Evolutionary conservation across 2,797 vertebrate species (phyloP).

Genomic region (Danio aesculapii): DNA sequence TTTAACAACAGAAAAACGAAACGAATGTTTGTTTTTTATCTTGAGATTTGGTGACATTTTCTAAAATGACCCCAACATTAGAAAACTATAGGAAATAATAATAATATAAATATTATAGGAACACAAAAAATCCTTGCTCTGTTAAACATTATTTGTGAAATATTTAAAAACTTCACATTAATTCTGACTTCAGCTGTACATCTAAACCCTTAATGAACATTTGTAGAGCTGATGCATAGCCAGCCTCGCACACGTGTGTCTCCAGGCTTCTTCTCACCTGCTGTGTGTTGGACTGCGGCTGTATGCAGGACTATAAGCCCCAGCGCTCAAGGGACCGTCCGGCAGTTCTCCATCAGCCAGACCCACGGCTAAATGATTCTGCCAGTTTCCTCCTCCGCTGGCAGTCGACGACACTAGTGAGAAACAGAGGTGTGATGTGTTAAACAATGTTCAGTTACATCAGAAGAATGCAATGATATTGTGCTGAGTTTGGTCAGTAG

Average conservation of each 20-base stretch:
- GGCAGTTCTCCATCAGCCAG: conserved; percentile 81
- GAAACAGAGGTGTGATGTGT: conserved; percentile 16
- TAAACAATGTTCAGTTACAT: neutral
- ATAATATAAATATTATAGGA: too few relatives aligned
- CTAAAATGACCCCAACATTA: too few relatives aligned
- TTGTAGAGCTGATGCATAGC: too few relatives aligned
- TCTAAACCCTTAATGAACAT: too few relatives aligned
- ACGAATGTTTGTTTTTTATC: too few relatives aligned
- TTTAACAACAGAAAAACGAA: too few relatives aligned
- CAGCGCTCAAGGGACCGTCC: conserved; percentile 73
- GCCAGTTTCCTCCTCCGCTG: conserved; percentile 86
- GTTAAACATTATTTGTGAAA: too few relatives aligned
- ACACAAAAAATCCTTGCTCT: too few relatives aligned
- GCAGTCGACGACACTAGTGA: conserved; percentile 89
- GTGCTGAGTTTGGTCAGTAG: neutral
- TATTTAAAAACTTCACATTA: too few relatives aligned
- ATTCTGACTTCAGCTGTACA: too few relatives aligned
- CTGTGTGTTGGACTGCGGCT: conserved; percentile 85
- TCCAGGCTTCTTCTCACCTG: conserved; percentile 80
- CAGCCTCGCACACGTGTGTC: neutral
- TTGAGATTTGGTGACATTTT: too few relatives aligned
- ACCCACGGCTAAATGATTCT: conserved; percentile 83
- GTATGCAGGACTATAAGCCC: conserved; percentile 81
- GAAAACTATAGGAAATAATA: too few relatives aligned
- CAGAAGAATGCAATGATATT: neutral